Evolutionary conservation across 2,888 invertebrate species (phyloP).

Genomic region (Pherbina coryleti): DNA sequence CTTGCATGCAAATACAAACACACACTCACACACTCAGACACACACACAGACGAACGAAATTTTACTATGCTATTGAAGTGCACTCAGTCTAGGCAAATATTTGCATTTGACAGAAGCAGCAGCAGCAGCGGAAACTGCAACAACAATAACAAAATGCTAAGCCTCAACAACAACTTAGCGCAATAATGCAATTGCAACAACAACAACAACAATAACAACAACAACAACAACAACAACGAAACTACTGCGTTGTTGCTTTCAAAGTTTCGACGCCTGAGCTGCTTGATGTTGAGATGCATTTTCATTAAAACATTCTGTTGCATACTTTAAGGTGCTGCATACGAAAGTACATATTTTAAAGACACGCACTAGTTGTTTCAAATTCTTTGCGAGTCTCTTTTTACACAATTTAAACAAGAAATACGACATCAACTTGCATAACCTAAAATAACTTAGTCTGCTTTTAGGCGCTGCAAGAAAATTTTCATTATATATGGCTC

Average conservation of each 20-base stretch:
- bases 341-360: not conserved
- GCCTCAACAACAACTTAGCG: constrained; percentile 28
- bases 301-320: not conserved
- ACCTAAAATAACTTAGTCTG: too few species aligned
- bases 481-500: too few species aligned
- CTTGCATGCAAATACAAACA: not conserved
- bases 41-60: not conserved
- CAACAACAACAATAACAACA: constrained; percentile 40
- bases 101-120: constrained; percentile 2
- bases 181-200: constrained; percentile 29
- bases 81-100: constrained; percentile 18
- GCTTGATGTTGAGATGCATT: not conserved
- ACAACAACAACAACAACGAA: constrained; percentile 38
- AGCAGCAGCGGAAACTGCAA: constrained; percentile 15
- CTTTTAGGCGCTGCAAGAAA: too few species aligned
- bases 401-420: too few species aligned
- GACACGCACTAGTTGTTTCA: not conserved
- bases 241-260: not conserved
- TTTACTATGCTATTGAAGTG: not conserved
- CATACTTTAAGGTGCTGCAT: constrained; percentile 1
- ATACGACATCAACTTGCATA: too few species aligned
- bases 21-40: not conserved
- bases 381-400: not conserved
- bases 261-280: not conserved
- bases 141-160: not conserved